Percentiles rank a stretch among this genome's conserved stretches.
Evolutionary conservation across 30 jellyfish, hydroid and myxozoan species (phyloP).

Genomic region (Pelagia noctiluca): DNA sequence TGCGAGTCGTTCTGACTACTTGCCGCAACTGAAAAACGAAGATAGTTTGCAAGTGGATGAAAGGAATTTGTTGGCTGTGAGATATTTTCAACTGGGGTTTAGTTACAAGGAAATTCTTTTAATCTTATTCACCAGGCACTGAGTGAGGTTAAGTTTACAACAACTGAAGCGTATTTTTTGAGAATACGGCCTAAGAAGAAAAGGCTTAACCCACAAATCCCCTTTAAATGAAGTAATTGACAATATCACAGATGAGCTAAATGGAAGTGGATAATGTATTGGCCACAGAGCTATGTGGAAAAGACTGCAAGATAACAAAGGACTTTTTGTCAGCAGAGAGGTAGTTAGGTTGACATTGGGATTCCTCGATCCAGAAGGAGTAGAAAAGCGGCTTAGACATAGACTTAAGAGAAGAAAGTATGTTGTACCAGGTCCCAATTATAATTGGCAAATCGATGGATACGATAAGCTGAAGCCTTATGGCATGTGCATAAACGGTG

Average conservation of each 20-base stretch:
- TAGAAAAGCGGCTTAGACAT: constrained; percentile 24
- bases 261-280: constrained; percentile 37
- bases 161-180: constrained; percentile 15
- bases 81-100: constrained; percentile 14
- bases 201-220: constrained; percentile 8
- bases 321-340: constrained; percentile 47
- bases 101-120: not conserved
- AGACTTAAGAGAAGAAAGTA: constrained; percentile 21
- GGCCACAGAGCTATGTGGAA: constrained; percentile 46
- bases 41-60: not conserved
- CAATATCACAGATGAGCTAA: constrained; percentile 4
- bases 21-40: constrained; percentile 8
- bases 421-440: constrained; percentile 35
- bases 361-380: constrained; percentile 58
- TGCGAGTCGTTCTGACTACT: no score
- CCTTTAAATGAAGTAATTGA: constrained; percentile 1
- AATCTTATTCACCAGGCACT: not conserved
- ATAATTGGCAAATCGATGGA: constrained; percentile 60
- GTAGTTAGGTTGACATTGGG: constrained; percentile 20
- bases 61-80: constrained; percentile 9
- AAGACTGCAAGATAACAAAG: constrained; percentile 8
- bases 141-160: not conserved
- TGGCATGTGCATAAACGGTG: constrained; percentile 40
- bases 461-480: constrained; percentile 51
- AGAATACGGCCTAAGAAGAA: constrained; percentile 2